Evolutionary conservation across 2,888 invertebrate genomes (phyloP), one percentile per base, ranked within the genome.

Genomic region (Athalia circularis): DNA sequence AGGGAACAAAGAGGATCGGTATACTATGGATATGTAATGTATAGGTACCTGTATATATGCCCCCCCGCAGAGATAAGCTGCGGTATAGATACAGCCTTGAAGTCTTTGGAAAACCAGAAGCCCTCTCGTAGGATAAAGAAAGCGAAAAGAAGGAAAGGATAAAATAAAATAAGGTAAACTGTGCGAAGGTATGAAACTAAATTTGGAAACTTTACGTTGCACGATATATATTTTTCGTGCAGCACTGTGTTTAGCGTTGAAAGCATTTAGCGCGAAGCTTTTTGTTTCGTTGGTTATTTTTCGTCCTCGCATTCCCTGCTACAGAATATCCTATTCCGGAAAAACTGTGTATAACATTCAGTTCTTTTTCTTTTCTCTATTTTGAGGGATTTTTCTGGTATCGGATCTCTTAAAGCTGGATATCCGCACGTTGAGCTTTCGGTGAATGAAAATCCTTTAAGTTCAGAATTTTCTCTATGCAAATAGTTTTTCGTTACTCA

Each of bases 401-500:
- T 29, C 50, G 52, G 54, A 68, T 68, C 54, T 68, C 45, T 5
- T 52, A 52, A 15, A 50, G 68, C 29, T 7, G 29, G 52, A 29
- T 47, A 9, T 15, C 9, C 52, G 29, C 29, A 29, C 29, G 29
- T 29, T 29, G 59, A 45, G 57, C 15, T 72, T 15, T 5, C 57
- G 57, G 6, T 47, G 72, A 57, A 59, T 72, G 47, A 45, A 15
- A 72, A 72, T 72, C 72, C 7, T 59, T 59, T 57, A 57, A 72
- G 57, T 72, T 59, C 47, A 59, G 47, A 13, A 72, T 72, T 29
- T n/a, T 72, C 72, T 59, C 57, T 57, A n/a, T 72, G 43, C 45
- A 45, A 57, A 72, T 59, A 72, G 13, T 47, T 13, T 72, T 59
- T 7, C 8, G 59, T 59, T 59, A 72, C 59, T 59, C n/a, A 8